A percentile compares a stretch with the other conserved stretches of the same genome.
These are phyloP conservation scores for Hestina assimilis DNA, from an alignment of 1,140 invertebrate genomes.

Conservation along the genomic window DNA sequence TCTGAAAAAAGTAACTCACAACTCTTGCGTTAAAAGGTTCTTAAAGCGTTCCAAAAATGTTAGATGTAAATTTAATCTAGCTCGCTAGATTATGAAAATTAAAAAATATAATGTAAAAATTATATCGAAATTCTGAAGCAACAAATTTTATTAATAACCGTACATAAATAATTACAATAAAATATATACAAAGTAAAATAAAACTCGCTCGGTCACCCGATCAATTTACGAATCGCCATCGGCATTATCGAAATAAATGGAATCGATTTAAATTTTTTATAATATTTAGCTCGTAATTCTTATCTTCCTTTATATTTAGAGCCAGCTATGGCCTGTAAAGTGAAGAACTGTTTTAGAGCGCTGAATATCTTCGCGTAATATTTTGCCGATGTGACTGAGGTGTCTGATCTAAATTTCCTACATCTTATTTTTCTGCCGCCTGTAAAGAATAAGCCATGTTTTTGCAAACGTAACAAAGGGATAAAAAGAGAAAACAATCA, in stretches of 20 bases:
- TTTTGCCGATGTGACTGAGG: constrained; percentile 63
- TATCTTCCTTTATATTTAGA: constrained; percentile 72
- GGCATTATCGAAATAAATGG: constrained; percentile 27
- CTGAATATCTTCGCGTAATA: constrained; percentile 69
- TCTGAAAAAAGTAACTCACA: too few relatives aligned
- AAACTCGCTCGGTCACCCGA: constrained; percentile 46
- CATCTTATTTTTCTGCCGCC: constrained; percentile 73
- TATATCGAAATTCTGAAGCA: constrained; percentile 14
- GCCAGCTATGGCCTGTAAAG: constrained; percentile 66
- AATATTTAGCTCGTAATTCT: constrained; percentile 17
- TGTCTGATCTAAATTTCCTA: constrained; percentile 68
- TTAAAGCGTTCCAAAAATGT: too few relatives aligned
- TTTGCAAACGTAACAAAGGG: constrained; percentile 40
- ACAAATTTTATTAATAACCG: constrained; percentile 62
- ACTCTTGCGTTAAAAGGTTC: too few relatives aligned
- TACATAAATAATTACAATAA: constrained; percentile 66
- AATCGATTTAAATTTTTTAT: constrained; percentile 18
- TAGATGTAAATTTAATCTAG: too few relatives aligned
- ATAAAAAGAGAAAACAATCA: constrained; percentile 29
- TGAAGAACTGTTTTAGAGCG: constrained; percentile 72
- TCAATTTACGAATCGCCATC: constrained; percentile 44
- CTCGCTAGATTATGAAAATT: too few relatives aligned
- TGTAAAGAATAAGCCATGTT: constrained; percentile 47
- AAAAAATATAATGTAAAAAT: not conserved
- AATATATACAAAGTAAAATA: constrained; percentile 56